phyloP scores from a whole-genome alignment of 2,113 vertebrate genomes.

The Noctilio leporinus region DNA sequence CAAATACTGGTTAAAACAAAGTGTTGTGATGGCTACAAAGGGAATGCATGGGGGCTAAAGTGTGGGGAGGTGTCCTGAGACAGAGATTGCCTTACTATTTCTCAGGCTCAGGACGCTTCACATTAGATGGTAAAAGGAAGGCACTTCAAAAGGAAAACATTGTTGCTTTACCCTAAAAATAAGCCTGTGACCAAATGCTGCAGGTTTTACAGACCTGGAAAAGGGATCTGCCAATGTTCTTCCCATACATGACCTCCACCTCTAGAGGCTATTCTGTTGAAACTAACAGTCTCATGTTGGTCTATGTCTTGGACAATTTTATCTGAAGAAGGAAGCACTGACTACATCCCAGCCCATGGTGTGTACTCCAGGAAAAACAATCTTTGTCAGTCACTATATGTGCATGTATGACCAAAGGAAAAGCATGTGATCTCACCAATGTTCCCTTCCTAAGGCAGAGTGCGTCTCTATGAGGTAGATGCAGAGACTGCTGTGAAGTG shows the following conservation, averaged over 20 bases:
- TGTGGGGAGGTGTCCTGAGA: background rate
- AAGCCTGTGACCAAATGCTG: background rate
- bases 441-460: background rate
- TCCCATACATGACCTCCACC: rapidly evolving
- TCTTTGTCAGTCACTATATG: too few relatives aligned
- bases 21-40: background rate
- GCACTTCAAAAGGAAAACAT: background rate
- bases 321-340: background rate
- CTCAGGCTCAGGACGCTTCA: background rate
- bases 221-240: background rate
- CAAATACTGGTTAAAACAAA: slow-evolving; percentile 52
- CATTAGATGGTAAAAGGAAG: background rate
- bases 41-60: background rate
- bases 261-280: background rate
- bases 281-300: background rate
- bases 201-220: background rate
- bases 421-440: background rate
- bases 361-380: background rate
- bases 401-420: background rate
- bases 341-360: background rate
- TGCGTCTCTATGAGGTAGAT: background rate
- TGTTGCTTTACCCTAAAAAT: background rate
- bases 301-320: background rate
- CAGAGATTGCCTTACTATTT: background rate
- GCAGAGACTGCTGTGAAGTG: background rate